Percentiles rank a stretch among this genome's conserved stretches.
These are phyloP conservation scores for Epizoanthus ramosus DNA, from an alignment of 92 coral and sea anemone genomes.

Conservation along the genomic window DNA sequence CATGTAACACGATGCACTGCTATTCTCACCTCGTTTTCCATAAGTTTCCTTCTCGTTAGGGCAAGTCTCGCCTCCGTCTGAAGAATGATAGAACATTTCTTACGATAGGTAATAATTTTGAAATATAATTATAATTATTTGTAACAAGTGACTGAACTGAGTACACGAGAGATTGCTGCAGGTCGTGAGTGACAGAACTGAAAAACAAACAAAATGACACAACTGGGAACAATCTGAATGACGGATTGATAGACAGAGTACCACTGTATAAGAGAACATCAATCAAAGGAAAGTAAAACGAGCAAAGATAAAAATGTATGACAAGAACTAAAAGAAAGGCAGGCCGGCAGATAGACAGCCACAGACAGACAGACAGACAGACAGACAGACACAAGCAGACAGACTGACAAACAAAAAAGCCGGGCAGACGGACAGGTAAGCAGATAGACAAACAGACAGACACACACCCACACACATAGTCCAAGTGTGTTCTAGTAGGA, in stretches of 20 bases:
- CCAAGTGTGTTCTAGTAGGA: neutral
- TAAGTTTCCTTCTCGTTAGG: constrained; percentile 72
- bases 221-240: too few relatives aligned
- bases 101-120: too few relatives aligned
- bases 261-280: too few relatives aligned
- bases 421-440: too few relatives aligned
- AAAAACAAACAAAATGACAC: too few relatives aligned
- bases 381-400: neutral
- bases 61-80: constrained; percentile 83
- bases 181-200: too few relatives aligned
- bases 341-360: neutral
- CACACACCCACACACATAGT: neutral
- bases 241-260: too few relatives aligned
- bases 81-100: neutral
- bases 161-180: too few relatives aligned
- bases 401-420: neutral
- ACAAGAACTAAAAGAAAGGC: neutral
- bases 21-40: constrained; percentile 81
- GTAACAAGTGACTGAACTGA: too few relatives aligned
- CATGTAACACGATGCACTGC: neutral
- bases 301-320: too few relatives aligned
- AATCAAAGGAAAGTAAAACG: too few relatives aligned
- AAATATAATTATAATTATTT: too few relatives aligned
- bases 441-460: neutral
- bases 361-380: neutral